Conservation (phyloP, 2,113 vertebrate species). For the Phalacrocorax brasilianus region DNA sequence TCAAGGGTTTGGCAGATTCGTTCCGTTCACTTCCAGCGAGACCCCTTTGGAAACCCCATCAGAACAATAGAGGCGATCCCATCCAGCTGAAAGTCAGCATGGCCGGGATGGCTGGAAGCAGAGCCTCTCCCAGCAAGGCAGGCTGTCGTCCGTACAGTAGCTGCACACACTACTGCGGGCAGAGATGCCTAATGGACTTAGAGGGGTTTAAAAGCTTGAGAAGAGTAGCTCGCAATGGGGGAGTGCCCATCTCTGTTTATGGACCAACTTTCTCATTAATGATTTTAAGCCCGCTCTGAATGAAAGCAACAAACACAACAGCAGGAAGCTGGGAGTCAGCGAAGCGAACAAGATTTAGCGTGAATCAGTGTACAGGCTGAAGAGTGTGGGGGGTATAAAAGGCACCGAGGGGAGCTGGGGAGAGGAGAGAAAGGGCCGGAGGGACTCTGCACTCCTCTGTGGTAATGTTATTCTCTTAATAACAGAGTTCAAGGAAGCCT, state of each 20-base stretch:
- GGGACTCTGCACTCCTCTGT: background rate
- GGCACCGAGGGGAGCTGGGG: background rate
- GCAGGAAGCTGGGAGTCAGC: background rate
- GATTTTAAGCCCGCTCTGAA: background rate
- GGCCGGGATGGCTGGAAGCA: background rate
- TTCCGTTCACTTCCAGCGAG: background rate
- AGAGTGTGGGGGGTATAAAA: background rate
- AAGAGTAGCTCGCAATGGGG: background rate
- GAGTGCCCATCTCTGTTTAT: background rate
- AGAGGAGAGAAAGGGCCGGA: background rate
- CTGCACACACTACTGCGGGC: background rate
- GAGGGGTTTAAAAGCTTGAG: background rate
- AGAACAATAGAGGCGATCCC: background rate
- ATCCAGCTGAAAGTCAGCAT: fast-evolving
- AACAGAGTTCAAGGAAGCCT: background rate
- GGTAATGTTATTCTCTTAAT: too few relatives aligned
- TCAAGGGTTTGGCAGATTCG: background rate
- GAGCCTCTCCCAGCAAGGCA: background rate
- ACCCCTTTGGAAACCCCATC: background rate
- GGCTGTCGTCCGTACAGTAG: too few relatives aligned
- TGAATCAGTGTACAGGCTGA: background rate
- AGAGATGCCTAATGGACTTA: background rate
- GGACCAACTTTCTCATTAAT: background rate
- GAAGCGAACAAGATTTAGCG: background rate
- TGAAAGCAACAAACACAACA: background rate